Conservation (phyloP, 2,113 vertebrate species). For the Megaceryle torquata region DNA sequence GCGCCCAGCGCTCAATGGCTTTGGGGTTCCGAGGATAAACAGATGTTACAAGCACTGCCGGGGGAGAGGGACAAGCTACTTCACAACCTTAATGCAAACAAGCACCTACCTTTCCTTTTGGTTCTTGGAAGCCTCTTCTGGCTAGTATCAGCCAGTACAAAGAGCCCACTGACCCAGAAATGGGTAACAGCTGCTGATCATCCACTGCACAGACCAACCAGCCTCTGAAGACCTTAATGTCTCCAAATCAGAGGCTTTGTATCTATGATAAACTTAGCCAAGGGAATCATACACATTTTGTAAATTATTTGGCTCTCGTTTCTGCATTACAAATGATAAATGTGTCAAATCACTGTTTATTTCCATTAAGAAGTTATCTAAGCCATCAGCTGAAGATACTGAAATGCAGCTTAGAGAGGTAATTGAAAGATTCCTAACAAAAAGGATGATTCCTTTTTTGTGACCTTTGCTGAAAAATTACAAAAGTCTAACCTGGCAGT, state of each 20-base stretch:
- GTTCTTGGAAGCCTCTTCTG: not conserved
- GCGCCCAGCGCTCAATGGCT: not conserved
- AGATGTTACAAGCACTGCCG: conserved; percentile 58
- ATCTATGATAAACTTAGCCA: not conserved
- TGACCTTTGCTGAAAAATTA: not conserved
- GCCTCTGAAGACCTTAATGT: not conserved
- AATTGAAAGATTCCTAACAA: not conserved
- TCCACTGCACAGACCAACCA: not conserved
- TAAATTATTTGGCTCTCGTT: not conserved
- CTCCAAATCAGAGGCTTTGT: not conserved
- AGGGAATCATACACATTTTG: not conserved
- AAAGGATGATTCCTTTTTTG: not conserved
- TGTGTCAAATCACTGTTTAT: not conserved
- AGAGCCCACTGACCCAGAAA: not conserved
- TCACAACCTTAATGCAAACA: not conserved
- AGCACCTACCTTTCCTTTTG: not conserved
- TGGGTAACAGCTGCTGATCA: not conserved
- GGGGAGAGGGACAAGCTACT: not conserved
- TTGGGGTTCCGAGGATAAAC: conserved; percentile 63
- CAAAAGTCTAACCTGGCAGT: not conserved
- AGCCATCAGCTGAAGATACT: not conserved
- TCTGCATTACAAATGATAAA: not conserved
- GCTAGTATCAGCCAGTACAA: not conserved
- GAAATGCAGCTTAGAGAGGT: not conserved
- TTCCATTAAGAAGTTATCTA: not conserved